Evolutionary conservation across 2,113 vertebrate genomes (phyloP).

Genomic region (Todiramphus saurophagus): DNA sequence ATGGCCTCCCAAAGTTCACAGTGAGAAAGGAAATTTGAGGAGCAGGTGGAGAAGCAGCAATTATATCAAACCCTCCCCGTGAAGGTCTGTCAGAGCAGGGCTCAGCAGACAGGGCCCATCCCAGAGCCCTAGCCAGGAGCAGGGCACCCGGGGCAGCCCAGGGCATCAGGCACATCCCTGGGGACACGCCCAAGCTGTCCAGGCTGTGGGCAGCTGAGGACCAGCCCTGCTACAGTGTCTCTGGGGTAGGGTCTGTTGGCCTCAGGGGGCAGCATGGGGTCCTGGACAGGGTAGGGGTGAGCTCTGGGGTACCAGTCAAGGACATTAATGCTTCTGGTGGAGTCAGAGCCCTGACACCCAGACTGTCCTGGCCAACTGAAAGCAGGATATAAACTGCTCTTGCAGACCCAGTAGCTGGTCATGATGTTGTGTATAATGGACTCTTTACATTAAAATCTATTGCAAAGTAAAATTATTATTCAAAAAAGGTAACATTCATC

Average conservation of each 20-base stretch:
- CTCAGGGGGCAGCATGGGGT: background rate
- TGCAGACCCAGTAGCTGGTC: background rate
- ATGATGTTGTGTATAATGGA: background rate
- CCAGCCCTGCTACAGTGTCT: rapidly evolving
- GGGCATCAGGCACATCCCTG: background rate
- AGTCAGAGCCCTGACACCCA: background rate
- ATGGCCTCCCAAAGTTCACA: background rate
- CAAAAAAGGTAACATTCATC: background rate
- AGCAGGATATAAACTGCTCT: background rate
- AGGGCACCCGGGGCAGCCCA: background rate
- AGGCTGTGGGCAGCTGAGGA: background rate
- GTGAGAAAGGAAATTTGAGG: background rate
- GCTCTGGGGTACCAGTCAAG: too few species aligned
- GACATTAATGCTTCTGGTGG: background rate
- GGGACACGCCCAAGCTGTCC: too few species aligned
- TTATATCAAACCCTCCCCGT: background rate
- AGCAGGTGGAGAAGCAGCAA: background rate
- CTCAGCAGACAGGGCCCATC: background rate
- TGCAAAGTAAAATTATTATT: background rate
- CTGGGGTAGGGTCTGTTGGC: background rate
- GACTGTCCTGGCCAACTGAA: background rate
- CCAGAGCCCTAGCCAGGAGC: background rate
- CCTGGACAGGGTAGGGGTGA: background rate
- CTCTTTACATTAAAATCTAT: background rate
- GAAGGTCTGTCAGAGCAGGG: background rate